A percentile compares a stretch with the other conserved stretches of the same genome.
Evolutionary conservation across 2,797 vertebrate species (phyloP).

Genomic region (Tolypeutes matacus): DNA sequence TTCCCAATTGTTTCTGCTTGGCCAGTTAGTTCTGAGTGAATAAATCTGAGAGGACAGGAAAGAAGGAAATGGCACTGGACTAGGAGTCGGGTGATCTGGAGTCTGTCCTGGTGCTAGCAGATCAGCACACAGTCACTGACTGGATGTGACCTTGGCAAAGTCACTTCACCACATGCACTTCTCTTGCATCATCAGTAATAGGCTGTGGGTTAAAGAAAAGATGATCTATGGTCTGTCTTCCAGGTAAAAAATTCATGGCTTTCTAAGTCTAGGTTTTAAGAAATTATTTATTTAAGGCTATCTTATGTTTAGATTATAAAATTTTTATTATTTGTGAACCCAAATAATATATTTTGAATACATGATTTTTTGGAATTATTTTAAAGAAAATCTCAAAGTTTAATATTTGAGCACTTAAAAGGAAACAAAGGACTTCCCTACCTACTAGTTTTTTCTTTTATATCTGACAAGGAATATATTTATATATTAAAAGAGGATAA

Average conservation of each 20-base stretch:
- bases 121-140: conserved; percentile 1
- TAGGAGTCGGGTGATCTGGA: conserved; percentile 46
- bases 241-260: neutral
- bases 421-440: neutral
- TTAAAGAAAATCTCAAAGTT: conserved; percentile 25
- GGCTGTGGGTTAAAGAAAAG: neutral
- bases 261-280: neutral
- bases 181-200: neutral
- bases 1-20: conserved; percentile 65
- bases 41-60: conserved; percentile 40
- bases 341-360: neutral
- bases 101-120: neutral
- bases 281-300: conserved; percentile 47
- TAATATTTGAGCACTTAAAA: conserved; percentile 37
- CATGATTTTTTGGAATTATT: conserved; percentile 26
- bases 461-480: neutral
- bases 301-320: conserved; percentile 58
- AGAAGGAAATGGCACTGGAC: neutral
- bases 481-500: neutral
- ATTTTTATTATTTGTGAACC: neutral
- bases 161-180: conserved; percentile 27
- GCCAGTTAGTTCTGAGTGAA: conserved; percentile 71
- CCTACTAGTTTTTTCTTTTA: neutral
- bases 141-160: conserved; percentile 68
- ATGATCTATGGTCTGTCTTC: neutral